phyloP scores from a whole-genome alignment of 2,888 invertebrate species.

The Limnephilus auricula region DNA sequence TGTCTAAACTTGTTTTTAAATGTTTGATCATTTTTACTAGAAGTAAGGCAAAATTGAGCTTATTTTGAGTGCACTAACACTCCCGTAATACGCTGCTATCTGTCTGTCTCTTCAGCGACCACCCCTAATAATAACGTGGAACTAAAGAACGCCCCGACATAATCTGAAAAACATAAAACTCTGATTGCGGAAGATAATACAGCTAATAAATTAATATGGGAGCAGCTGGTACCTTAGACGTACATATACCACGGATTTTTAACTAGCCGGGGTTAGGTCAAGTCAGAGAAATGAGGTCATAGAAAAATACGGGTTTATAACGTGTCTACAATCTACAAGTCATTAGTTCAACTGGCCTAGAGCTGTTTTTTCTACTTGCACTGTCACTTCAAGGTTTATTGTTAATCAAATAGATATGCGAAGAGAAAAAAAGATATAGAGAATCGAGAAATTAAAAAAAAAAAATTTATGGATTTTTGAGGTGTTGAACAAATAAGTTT shows the following conservation, averaged over 20 bases:
- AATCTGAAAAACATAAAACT: constrained; percentile 6
- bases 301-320: background rate
- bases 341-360: background rate
- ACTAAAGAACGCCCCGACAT: background rate
- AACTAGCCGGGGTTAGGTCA: background rate
- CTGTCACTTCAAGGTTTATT: too few species aligned
- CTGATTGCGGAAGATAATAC: background rate
- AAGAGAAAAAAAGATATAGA: too few species aligned
- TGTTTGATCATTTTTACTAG: background rate
- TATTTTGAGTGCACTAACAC: background rate
- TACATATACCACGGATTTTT: background rate
- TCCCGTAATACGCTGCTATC: background rate
- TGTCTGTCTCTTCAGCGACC: background rate
- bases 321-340: background rate
- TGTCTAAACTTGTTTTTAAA: too few species aligned
- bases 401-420: too few species aligned
- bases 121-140: background rate
- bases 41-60: background rate
- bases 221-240: background rate
- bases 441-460: too few species aligned
- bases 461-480: too few species aligned
- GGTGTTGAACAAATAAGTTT: too few species aligned
- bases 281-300: background rate
- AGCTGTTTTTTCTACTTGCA: background rate
- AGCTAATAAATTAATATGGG: constrained; percentile 5